Percentiles rank a stretch among this genome's conserved stretches.
Conservation (phyloP, 1,140 invertebrate genomes). For the Drosophila miranda region DNA sequence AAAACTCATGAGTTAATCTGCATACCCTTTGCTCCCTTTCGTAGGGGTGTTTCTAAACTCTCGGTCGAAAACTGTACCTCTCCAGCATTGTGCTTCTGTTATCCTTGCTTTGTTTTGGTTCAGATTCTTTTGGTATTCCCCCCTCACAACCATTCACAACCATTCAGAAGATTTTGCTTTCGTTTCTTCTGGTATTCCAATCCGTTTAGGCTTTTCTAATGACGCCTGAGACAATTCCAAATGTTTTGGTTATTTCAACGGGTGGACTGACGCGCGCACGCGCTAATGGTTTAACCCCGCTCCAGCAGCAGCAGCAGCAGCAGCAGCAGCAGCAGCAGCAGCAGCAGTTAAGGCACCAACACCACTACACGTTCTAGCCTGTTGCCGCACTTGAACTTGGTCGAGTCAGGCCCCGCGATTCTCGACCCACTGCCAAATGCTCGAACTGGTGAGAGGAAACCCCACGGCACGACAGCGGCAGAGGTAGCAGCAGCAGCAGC, state of each 20-base stretch:
- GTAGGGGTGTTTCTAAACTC: too few relatives aligned
- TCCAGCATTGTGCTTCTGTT: slow-evolving; percentile 2
- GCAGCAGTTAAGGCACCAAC: slow-evolving; percentile 27
- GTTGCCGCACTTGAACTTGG: slow-evolving; percentile 75
- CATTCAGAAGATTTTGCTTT: background rate
- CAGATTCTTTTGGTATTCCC: slow-evolving; percentile 9
- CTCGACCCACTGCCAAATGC: slow-evolving; percentile 70
- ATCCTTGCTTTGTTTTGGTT: slow-evolving; percentile 6
- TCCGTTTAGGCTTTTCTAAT: slow-evolving; percentile 58
- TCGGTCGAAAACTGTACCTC: too few relatives aligned
- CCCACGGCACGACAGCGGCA: slow-evolving; percentile 48
- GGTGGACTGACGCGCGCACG: slow-evolving; percentile 66
- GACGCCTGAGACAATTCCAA: slow-evolving; percentile 61
- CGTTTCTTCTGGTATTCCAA: slow-evolving; percentile 3
- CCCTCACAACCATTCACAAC: too few relatives aligned
- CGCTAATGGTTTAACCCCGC: slow-evolving; percentile 68
- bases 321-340: slow-evolving; percentile 18
- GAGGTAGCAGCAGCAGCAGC: slow-evolving; percentile 15
- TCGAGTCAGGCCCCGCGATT: slow-evolving; percentile 52
- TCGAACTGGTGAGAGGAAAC: slow-evolving; percentile 69
- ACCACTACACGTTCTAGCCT: slow-evolving; percentile 69
- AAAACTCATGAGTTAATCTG: too few relatives aligned
- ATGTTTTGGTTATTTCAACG: slow-evolving; percentile 46
- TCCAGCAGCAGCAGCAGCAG: slow-evolving; percentile 27
- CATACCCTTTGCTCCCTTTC: too few relatives aligned